Percentiles rank a stretch among this genome's conserved stretches.
phyloP scores from a whole-genome alignment of 2,888 invertebrate species.

The Perizoma affinitatum region DNA sequence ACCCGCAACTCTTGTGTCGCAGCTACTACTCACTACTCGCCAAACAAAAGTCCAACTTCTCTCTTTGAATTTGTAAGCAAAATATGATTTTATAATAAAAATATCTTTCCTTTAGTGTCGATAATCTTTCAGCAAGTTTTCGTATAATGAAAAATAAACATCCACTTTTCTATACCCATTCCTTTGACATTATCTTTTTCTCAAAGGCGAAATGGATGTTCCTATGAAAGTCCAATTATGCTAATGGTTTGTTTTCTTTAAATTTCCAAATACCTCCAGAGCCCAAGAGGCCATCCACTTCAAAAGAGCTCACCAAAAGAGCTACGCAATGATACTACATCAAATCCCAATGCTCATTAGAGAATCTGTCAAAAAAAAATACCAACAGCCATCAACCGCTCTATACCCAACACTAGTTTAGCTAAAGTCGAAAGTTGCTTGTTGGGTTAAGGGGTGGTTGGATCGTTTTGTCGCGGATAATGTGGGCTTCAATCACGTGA shows the following conservation, averaged over 20 bases:
- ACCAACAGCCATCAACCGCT: conserved; percentile 28
- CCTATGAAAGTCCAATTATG: conserved; percentile 27
- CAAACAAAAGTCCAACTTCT: too few species aligned
- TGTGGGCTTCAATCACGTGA: conserved; percentile 48
- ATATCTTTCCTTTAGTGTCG: not conserved
- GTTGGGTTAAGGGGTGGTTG: conserved; percentile 1
- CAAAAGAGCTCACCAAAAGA: conserved; percentile 41
- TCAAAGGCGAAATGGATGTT: conserved; percentile 26
- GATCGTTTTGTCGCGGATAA: conserved; percentile 16
- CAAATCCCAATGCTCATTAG: conserved; percentile 62
- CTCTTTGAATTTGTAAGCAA: too few species aligned
- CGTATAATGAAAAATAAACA: conserved; percentile 2
- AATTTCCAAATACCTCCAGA: conserved; percentile 22
- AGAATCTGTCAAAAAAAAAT: conserved; percentile 53
- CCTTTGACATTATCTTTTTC: conserved; percentile 18
- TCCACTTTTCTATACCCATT: conserved; percentile 16
- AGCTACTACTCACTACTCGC: too few species aligned
- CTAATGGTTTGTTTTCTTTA: conserved; percentile 30
- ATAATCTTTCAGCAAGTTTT: conserved; percentile 7
- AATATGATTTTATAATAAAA: too few species aligned
- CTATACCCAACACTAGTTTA: not conserved
- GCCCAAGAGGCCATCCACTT: conserved; percentile 39
- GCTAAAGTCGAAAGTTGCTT: conserved; percentile 7
- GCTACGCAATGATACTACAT: conserved; percentile 49
- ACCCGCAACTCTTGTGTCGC: too few species aligned